Evolutionary conservation across 2,888 invertebrate genomes (phyloP), one percentile per base, ranked within the genome.

Genomic region (Cheilosia grossa): DNA sequence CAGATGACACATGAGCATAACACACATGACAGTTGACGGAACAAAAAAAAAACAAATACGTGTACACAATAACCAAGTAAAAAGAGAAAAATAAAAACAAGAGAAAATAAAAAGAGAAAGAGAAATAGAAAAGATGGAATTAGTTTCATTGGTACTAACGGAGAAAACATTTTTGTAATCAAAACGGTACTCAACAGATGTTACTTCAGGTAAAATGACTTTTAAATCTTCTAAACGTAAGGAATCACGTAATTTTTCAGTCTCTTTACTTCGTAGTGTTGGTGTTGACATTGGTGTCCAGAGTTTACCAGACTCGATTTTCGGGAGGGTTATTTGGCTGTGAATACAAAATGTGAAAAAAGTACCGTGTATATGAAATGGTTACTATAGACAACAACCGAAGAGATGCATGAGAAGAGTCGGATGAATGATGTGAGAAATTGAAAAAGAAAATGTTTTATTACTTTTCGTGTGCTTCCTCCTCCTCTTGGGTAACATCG

Each of bases 401-500:
- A 63, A 49, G 59, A 15, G 21, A 53, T 78, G 69, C 6, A 24
- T 27, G 61, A n/a, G 17, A 64, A 13, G 21, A 17, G 13, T 33
- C 24, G 27, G 24, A 21, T 30, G 30, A 73, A 63, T 59, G 54
- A 49, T n/a, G 27, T 63, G 49, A 54, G 21, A 37, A 6, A n/a
- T n/a, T 19, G 15, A 24, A 51, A 59, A 15, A 21, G 3, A 24
- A 13, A 69, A 13, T 4, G 9, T 47, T 47, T 44, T 21, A 64
- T 87, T 88, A 88, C 88, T 87, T 92, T 88, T 93, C 93, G 86
- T 89, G 88, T 61, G 92, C 94, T 89, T 94, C 94, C 89, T 94
- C 94, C 91, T 94, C 94, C 87, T 94, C 93, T 88, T 94, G 93
- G 85, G 94, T 94, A 87, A 94, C 93, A 92, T 94, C 94, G 89